Percentiles rank a stretch among this genome's conserved stretches.
Conservation (phyloP, 2,797 vertebrate species). For the Thamnophis elegans region DNA sequence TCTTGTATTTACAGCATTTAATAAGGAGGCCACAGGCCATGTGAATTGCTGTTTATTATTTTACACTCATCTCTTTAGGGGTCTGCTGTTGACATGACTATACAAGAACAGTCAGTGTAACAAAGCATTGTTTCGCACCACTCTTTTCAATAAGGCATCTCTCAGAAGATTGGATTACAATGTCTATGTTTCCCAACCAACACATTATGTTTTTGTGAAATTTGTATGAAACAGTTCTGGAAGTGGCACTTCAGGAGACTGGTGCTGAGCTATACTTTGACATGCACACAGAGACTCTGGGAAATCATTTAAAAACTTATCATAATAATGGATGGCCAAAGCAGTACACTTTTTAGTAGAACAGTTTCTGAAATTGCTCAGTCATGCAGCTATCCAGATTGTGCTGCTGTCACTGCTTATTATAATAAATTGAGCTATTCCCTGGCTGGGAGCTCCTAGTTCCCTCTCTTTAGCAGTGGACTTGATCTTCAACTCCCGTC, state of each 20-base stretch:
- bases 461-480: background rate
- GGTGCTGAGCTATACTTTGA: background rate
- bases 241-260: background rate
- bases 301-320: background rate
- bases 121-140: background rate
- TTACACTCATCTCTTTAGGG: background rate
- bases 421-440: background rate
- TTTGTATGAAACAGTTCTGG: background rate
- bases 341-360: background rate
- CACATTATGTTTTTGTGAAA: background rate
- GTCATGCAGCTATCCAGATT: background rate
- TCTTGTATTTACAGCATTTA: background rate
- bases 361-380: constrained; percentile 2
- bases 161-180: background rate
- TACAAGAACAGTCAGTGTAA: background rate
- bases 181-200: background rate
- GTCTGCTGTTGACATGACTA: background rate
- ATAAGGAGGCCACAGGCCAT: background rate
- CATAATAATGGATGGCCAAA: background rate
- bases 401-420: background rate
- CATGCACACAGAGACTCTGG: background rate
- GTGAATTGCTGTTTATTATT: background rate
- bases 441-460: background rate
- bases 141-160: background rate
- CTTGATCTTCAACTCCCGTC: background rate